Percentiles rank a stretch among this genome's conserved stretches.
Conservation (phyloP, 1,140 invertebrate genomes). For the Conopomorpha cramerella region DNA sequence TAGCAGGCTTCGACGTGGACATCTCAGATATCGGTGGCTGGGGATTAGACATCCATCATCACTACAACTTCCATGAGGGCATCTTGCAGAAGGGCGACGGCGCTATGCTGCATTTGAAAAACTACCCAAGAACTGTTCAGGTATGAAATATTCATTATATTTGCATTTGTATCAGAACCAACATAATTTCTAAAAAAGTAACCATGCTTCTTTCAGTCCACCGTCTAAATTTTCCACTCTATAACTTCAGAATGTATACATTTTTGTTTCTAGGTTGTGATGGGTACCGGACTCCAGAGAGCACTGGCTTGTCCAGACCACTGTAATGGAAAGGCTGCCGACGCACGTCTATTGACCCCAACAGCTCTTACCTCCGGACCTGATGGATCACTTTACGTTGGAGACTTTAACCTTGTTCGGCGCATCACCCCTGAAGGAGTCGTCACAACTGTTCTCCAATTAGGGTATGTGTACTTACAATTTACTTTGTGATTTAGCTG, state of each 20-base stretch:
- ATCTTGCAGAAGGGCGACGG: slow-evolving; percentile 97
- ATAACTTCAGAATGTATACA: not conserved
- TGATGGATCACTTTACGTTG: slow-evolving; percentile 95
- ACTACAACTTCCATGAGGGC: slow-evolving; percentile 97
- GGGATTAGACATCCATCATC: slow-evolving; percentile 97
- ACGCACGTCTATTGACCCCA: slow-evolving; percentile 86
- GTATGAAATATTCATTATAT: slow-evolving; percentile 13
- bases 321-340: slow-evolving; percentile 85
- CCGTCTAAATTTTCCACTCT: too few relatives aligned
- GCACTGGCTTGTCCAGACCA: slow-evolving; percentile 74
- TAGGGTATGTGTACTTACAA: slow-evolving; percentile 78
- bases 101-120: slow-evolving; percentile 88
- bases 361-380: slow-evolving; percentile 91
- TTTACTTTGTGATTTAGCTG: too few relatives aligned
- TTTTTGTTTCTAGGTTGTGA: slow-evolving; percentile 66
- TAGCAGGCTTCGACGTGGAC: slow-evolving; percentile 96
- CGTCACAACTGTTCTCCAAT: slow-evolving; percentile 90
- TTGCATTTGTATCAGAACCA: not conserved
- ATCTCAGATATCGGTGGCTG: slow-evolving; percentile 96
- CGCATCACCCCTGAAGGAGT: slow-evolving; percentile 89
- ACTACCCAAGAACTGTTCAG: slow-evolving; percentile 87
- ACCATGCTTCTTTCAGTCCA: too few relatives aligned
- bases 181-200: too few relatives aligned
- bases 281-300: slow-evolving; percentile 91
- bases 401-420: slow-evolving; percentile 94